Evolutionary conservation across 2,797 vertebrate genomes (phyloP), one percentile per base, ranked within the genome.

Genomic region (Cirrhinus molitorella): DNA sequence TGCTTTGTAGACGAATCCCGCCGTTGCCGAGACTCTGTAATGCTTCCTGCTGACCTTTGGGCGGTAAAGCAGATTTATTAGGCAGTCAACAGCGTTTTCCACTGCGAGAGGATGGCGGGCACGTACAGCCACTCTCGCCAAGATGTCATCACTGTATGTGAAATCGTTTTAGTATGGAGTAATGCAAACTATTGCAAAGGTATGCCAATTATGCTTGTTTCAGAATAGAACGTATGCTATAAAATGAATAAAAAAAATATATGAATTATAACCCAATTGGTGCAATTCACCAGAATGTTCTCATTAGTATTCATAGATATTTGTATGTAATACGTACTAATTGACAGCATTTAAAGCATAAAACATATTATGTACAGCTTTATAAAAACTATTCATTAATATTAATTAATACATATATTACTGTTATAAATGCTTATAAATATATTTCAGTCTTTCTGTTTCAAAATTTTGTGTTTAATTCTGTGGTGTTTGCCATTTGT

Each of bases 1-100:
- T 51, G 84, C 84, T 85, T 83, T 85, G 57, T 81, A 86, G 86
- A 83, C 55, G 80, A 88, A 85, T 86, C 83, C 76, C 59, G 51
- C 81, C 59, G 21, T 83, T 73, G 81, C 76, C 49, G 78, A 89
- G 88, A 84, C 87, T 82, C 73, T 87, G 80, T 88, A 87, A 85
- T 88, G 88, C 85, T 87, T 89, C 83, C 57, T 55, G 57, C 74
- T 88, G 86, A 90, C 90, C 89, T 92, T 91, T 89, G 88, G 78
- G 85, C 45, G 79, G 49, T 85, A 83, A 80, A 80, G 66, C 88
- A 87, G 88, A 89, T 90, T 91, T 88, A 89, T 90, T 86, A 87
- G 84, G 68, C 66, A 87, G 87, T 81, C 81, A 83, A 67, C 83
- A 73, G 73, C 45, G 55, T 81, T 84, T 86, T 81, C 78, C 65